A percentile compares a stretch with the other conserved stretches of the same genome.
Conservation (phyloP, 2,797 vertebrate species). For the Scolopax rusticola region DNA sequence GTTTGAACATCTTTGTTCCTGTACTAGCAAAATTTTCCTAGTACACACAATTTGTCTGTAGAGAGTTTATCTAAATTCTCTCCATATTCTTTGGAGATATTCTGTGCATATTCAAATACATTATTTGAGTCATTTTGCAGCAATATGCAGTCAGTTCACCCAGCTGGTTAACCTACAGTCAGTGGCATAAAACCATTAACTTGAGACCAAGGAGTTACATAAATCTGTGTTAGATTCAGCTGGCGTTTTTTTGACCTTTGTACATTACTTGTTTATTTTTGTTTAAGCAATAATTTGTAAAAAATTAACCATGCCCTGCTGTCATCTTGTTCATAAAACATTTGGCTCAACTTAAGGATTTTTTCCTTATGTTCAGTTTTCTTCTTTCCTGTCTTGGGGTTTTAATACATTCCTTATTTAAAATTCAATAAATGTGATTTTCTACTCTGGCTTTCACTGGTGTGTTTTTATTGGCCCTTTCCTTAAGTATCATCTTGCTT, state of each 20-base stretch:
- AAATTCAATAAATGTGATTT: background rate
- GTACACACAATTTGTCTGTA: background rate
- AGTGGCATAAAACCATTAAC: constrained; percentile 4
- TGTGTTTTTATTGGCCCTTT: background rate
- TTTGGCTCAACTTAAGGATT: background rate
- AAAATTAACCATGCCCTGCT: background rate
- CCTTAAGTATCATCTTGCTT: background rate
- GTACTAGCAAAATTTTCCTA: background rate
- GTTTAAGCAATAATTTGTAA: background rate
- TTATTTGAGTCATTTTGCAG: background rate
- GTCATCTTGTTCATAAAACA: background rate
- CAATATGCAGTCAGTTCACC: background rate
- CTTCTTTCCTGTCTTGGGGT: background rate
- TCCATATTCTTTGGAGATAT: background rate
- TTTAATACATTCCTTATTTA: background rate
- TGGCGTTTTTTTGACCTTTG: background rate
- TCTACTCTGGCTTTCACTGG: background rate
- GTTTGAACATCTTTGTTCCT: background rate
- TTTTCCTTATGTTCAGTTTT: background rate
- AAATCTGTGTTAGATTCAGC: background rate
- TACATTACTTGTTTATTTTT: constrained; percentile 1
- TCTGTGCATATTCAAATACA: background rate
- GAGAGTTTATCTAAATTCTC: background rate
- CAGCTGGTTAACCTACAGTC: background rate
- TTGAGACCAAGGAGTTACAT: background rate